Evolutionary conservation across 2,888 invertebrate genomes (phyloP).

Genomic region (Tricholauxania praeusta): DNA sequence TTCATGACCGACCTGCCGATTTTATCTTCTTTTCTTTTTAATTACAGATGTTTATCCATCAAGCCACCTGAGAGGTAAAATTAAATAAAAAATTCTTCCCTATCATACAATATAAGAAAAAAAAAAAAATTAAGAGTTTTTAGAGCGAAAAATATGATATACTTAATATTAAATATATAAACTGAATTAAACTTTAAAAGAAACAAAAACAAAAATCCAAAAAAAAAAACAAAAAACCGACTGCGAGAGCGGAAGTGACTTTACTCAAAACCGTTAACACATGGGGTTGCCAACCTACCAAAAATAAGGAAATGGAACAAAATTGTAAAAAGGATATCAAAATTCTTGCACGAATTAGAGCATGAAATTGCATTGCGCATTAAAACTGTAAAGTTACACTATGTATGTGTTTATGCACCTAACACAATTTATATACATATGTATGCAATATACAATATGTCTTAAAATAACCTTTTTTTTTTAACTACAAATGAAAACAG

Average conservation of each 20-base stretch:
- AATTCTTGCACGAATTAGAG: constrained; percentile 32
- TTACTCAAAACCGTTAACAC: constrained; percentile 42
- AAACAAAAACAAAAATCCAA: constrained; percentile 8
- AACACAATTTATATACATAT: background rate
- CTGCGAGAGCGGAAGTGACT: background rate
- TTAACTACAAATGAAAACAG: too few species aligned
- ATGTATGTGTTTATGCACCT: background rate
- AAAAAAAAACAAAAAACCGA: background rate
- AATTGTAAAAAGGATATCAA: constrained; percentile 43
- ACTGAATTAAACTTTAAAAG: too few species aligned
- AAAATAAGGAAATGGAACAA: constrained; percentile 10
- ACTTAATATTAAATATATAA: constrained; percentile 19
- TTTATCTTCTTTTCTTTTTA: constrained; percentile 72
- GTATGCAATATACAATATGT: background rate
- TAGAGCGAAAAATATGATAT: constrained; percentile 59
- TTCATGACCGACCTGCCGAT: constrained; percentile 28
- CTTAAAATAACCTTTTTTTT: background rate
- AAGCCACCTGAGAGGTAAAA: constrained; percentile 80
- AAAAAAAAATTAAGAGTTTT: constrained; percentile 63
- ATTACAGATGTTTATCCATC: constrained; percentile 82
- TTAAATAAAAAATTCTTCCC: constrained; percentile 52
- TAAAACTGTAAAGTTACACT: background rate
- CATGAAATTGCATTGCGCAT: constrained; percentile 25
- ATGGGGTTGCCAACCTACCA: constrained; percentile 42
- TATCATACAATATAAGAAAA: constrained; percentile 43